These are phyloP conservation scores for Rhyacichthys aspro DNA, from an alignment of 2,797 vertebrate genomes.

Conservation along the genomic window DNA sequence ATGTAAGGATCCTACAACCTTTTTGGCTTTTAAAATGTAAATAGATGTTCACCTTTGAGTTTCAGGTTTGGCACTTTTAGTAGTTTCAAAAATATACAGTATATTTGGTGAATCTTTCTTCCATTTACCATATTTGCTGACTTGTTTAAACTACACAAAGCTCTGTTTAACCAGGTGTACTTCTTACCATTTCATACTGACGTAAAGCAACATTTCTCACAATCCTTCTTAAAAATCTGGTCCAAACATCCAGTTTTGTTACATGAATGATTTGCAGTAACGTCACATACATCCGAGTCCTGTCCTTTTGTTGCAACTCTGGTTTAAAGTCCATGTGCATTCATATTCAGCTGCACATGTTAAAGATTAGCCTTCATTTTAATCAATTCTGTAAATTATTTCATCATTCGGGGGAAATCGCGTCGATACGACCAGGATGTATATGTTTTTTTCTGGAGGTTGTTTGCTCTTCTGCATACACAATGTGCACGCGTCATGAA, in stretches of 20 bases:
- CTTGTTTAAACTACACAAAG: too few relatives aligned
- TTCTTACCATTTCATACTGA: too few relatives aligned
- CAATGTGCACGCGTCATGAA: slow-evolving; percentile 52
- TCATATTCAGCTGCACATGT: slow-evolving; percentile 37
- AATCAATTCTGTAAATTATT: slow-evolving; percentile 72
- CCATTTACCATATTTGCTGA: too few relatives aligned
- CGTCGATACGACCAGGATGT: slow-evolving; percentile 53
- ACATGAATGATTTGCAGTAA: neutral
- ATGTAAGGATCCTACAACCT: too few relatives aligned
- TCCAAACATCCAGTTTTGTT: neutral
- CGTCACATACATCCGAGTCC: neutral
- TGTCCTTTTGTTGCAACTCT: slow-evolving; percentile 7
- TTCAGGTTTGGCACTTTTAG: too few relatives aligned
- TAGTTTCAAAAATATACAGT: too few relatives aligned
- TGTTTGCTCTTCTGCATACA: slow-evolving; percentile 49
- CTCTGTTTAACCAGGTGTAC: too few relatives aligned
- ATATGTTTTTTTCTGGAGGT: slow-evolving; percentile 42
- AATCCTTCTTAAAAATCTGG: neutral
- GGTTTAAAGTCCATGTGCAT: slow-evolving; percentile 37
- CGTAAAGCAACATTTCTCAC: too few relatives aligned
- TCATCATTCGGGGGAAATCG: slow-evolving; percentile 61
- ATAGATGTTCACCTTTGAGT: too few relatives aligned
- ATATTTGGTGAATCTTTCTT: too few relatives aligned
- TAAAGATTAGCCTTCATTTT: slow-evolving; percentile 69
- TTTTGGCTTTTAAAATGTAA: too few relatives aligned